Evolutionary conservation across 2,797 vertebrate genomes (phyloP).

Genomic region (Sebastolobus altivelis): DNA sequence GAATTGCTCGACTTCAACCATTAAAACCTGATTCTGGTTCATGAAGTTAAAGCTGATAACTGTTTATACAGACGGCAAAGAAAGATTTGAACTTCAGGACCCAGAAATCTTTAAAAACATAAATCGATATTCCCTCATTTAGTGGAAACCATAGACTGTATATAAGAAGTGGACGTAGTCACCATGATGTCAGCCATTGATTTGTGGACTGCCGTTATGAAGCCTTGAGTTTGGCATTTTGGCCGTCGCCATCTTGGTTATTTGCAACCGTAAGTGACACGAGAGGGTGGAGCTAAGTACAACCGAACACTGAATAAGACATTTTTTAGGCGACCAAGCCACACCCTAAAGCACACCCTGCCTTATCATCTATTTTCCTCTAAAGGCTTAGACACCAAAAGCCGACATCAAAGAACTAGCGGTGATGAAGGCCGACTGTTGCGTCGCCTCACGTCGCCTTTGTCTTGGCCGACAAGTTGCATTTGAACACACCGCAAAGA

Average conservation of each 20-base stretch:
- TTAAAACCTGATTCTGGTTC: neutral
- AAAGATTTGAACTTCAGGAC: neutral
- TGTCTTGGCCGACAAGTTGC: too few relatives aligned
- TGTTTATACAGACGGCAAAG: neutral
- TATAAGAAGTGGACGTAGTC: neutral
- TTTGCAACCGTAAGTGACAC: neutral
- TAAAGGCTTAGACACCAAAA: too few relatives aligned
- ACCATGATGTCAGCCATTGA: accelerated
- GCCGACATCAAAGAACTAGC: too few relatives aligned
- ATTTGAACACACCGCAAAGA: too few relatives aligned
- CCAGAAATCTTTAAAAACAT: neutral
- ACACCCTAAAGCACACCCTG: too few relatives aligned
- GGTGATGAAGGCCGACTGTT: too few relatives aligned
- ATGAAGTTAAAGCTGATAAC: neutral
- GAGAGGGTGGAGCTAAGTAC: neutral
- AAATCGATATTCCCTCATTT: neutral
- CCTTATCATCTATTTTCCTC: too few relatives aligned
- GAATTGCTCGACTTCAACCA: neutral
- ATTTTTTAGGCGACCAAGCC: too few relatives aligned
- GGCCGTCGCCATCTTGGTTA: accelerated
- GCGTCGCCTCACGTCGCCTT: too few relatives aligned
- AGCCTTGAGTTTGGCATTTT: neutral
- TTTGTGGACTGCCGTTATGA: neutral
- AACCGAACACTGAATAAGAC: too few relatives aligned
- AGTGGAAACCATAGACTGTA: neutral